These are phyloP conservation scores for Parapristionchus giblindavisi DNA, from an alignment of 2,888 invertebrate genomes.

Conservation along the genomic window DNA sequence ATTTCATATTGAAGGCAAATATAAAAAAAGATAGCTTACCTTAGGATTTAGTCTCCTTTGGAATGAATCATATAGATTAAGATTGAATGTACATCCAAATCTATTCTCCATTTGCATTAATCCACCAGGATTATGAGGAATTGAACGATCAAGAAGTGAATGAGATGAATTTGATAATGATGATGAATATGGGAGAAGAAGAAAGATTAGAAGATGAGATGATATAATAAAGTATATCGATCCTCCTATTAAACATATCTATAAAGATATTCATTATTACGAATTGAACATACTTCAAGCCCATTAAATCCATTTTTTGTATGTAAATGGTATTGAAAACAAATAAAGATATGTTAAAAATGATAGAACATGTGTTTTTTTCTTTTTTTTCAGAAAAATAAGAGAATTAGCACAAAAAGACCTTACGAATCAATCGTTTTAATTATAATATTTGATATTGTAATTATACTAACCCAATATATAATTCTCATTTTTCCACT, in stretches of 20 bases:
- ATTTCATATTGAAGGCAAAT: no score
- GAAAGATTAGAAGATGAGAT: slow-evolving; percentile 21
- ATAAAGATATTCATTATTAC: neutral
- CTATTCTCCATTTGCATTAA: slow-evolving; percentile 59
- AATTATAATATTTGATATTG: no score
- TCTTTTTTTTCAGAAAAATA: no score
- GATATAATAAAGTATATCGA: slow-evolving; percentile 17
- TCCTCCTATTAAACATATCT: neutral
- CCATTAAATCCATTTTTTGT: neutral
- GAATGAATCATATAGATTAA: slow-evolving; percentile 62
- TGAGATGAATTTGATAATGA: slow-evolving; percentile 22
- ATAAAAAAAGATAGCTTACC: no score
- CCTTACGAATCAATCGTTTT: no score
- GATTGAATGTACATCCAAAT: slow-evolving; percentile 65
- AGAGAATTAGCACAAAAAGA: neutral
- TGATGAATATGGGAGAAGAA: slow-evolving; percentile 22
- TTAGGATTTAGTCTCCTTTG: slow-evolving; percentile 59
- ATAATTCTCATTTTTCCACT: slow-evolving; percentile 52
- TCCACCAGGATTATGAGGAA: slow-evolving; percentile 66
- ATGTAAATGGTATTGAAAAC: no score
- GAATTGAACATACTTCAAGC: no score
- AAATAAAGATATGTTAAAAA: no score
- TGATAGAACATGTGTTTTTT: neutral
- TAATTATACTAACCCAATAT: slow-evolving; percentile 65
- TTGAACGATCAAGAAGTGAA: slow-evolving; percentile 63